phyloP scores from a whole-genome alignment of 2,113 vertebrate species.

The Gymnorhina tibicen region DNA sequence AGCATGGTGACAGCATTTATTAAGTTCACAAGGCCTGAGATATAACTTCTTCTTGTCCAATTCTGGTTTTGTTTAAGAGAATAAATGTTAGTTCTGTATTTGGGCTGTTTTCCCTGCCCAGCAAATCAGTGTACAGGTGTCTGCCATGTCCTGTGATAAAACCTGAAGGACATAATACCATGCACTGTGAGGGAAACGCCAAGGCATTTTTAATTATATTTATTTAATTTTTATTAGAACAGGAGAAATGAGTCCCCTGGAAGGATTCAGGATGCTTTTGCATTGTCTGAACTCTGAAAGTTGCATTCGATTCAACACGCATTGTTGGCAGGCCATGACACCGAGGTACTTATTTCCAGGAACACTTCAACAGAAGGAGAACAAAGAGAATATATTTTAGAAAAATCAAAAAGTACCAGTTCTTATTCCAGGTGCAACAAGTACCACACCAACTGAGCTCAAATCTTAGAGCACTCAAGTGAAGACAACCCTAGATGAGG shows the following conservation, averaged over 20 bases:
- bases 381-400: not conserved
- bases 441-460: not conserved
- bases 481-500: not conserved
- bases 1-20: not conserved
- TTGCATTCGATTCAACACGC: not conserved
- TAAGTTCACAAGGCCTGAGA: not conserved
- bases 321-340: not conserved
- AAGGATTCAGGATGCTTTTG: not conserved
- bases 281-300: not conserved
- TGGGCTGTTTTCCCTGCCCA: not conserved
- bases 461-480: not conserved
- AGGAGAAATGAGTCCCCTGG: not conserved
- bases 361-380: not conserved
- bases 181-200: not conserved
- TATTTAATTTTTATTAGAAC: not conserved
- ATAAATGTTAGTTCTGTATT: not conserved
- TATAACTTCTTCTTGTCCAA: not conserved
- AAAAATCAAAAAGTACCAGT: not conserved
- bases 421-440: not conserved
- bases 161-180: fast-evolving
- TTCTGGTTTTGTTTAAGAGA: not conserved
- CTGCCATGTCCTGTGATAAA: not conserved
- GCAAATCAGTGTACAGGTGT: not conserved
- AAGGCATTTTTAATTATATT: not conserved
- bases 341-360: not conserved